A percentile compares a stretch with the other conserved stretches of the same genome.
Evolutionary conservation across 30 jellyfish, hydroid and myxozoan genomes (phyloP).

Genomic region (Mastigias papua): DNA sequence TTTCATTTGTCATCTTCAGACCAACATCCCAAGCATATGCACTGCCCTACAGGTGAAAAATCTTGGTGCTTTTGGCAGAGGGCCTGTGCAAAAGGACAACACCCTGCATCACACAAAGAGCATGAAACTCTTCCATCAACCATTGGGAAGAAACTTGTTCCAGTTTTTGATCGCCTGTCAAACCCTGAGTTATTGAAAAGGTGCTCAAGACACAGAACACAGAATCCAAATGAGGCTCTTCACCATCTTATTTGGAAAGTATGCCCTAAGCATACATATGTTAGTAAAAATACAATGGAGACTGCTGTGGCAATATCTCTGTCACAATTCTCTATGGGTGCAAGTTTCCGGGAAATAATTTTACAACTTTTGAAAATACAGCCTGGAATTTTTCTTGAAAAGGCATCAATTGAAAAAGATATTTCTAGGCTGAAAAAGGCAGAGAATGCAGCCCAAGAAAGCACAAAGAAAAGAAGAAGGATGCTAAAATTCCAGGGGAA

Average conservation of each 20-base stretch:
- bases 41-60: constrained; percentile 36
- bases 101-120: constrained; percentile 44
- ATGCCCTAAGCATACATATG: constrained; percentile 56
- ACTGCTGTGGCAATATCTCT: constrained; percentile 43
- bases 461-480: constrained; percentile 25
- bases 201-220: constrained; percentile 45
- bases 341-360: constrained; percentile 17
- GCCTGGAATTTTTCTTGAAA: constrained; percentile 27
- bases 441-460: constrained; percentile 9
- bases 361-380: constrained; percentile 10
- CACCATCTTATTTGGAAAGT: constrained; percentile 20
- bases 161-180: constrained; percentile 30
- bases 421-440: constrained; percentile 27
- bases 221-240: constrained; percentile 44
- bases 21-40: constrained; percentile 53
- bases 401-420: constrained; percentile 7
- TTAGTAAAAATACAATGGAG: constrained; percentile 32
- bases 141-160: constrained; percentile 52
- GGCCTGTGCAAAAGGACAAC: constrained; percentile 8
- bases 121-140: constrained; percentile 59
- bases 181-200: constrained; percentile 17
- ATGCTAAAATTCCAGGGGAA: neutral
- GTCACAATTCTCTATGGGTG: constrained; percentile 41
- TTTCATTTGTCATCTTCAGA: constrained; percentile 44
- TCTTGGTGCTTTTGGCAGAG: constrained; percentile 44